Base-by-base conservation (phyloP, 1,140 invertebrate genomes). In the Camponotus vicinus region DNA sequence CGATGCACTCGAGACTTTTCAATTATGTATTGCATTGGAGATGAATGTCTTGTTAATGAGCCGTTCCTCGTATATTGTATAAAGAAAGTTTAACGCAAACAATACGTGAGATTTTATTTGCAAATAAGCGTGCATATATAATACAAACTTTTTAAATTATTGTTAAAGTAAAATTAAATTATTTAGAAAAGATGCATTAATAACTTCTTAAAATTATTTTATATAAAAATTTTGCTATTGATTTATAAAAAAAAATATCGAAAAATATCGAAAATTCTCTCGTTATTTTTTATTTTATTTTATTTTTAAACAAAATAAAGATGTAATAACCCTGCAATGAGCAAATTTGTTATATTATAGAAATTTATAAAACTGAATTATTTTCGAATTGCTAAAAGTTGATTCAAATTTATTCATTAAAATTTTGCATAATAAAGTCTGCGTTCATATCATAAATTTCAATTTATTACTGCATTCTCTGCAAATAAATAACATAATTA, bases 1-100 rank as follows among this genome's bases (percentile, higher is more conserved):
- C 55, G n/a, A 45, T 80, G 61, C 75, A 71, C 59, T 66, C 69
- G 13, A 64, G 61, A 79, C 66, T 70, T 34, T 55, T 73, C 52
- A 49, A 73, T 85, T 84, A 52, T 78, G 45, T 42, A 66, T 42
- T 61, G 11, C 34, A 18, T 21, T 32, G 7, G 3, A 85, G 61
- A 76, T 78, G 7, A 52, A 77, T 78, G 27, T n/a, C n/a, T 63
- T 55, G 11, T 52, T 55, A 40, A 5, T 9, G 13, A 57, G 18
- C 18, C 49, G 7, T 73, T 32, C 32, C 15, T 61, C 5, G 42
- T 21, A 3, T 15, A 8, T 15, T 40, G 42, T 18, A 34, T 13
- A 11, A 61, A 59, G 40, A 73, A 71, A 55, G 8, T n/a, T 40
- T 21, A 9, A 18, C 13, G 32, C 9, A 45, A 42, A 6, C 21